Evolutionary conservation across 2,888 invertebrate genomes (phyloP), one percentile per base, ranked within the genome.

Genomic region (Vannuccia rotundouncinata): DNA sequence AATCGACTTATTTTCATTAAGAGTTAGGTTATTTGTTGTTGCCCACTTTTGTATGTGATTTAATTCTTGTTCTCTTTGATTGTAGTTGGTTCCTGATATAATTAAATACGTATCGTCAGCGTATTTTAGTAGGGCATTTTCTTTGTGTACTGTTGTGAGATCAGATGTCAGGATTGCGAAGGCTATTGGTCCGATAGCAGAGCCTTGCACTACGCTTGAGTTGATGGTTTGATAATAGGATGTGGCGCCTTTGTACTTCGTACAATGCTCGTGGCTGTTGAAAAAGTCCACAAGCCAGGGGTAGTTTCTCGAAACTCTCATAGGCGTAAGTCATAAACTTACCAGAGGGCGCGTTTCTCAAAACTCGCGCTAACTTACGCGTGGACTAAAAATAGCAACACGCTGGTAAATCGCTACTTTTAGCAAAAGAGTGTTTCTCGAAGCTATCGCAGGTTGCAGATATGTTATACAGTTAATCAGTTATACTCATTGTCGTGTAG

Each of bases 1-100:
- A 66, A 66, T 66, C 66, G 66, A 66, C 66, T 66, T 66, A 5
- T 66, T 66, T 66, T 66, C 66, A 27, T 66, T 66, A 22, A 66
- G 25, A 66, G 10, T 66, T 66, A 66, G 66, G 66, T 66, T 66
- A 66, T 66, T 66, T 66, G 66, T 66, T 5, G 13, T 66, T 66
- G 66, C 66, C 66, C 66, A 66, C 66, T 66, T 66, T 66, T 66
- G 66, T 66, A 66, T 66, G 25, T 66, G 66, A 66, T 66, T 66
- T 66, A 66, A 66, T 66, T 66, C 66, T 66, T 66, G 66, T 66
- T 66, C 66, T 66, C 66, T 66, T 66, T 66, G 66, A 45, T 45
- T 45, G 45, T 45, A 45, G 45, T 45, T 45, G 45, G 45, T 45
- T 45, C 45, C 45, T 45, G 45, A 17, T 45, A 45, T 45, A 45